Base-by-base conservation (phyloP, 2,113 vertebrate genomes). In the Clinocottus analis region DNA sequence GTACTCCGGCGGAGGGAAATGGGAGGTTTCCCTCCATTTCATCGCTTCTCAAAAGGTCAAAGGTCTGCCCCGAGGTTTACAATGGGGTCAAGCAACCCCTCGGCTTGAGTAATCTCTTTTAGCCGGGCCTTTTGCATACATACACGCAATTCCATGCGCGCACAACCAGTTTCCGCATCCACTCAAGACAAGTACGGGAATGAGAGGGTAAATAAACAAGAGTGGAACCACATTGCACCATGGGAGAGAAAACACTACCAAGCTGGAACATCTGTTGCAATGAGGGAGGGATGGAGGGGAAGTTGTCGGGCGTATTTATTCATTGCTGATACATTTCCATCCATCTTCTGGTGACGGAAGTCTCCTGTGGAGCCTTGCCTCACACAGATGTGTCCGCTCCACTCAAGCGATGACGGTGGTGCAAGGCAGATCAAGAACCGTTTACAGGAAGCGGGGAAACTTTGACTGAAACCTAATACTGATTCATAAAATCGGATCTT, bases 31-130 rank as follows among this genome's bases (percentile, higher is more conserved):
- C 85, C 84, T 75, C 62, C 85, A 85, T 92, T 93, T 91, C 88
- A 90, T 86, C 79, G n/a, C 80, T 83, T 86, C 87, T 90, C 75
- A 37, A 90, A 87, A 86, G 87, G 90, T 92, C 89, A 90, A 2
- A 82, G 93, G 90, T 91, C 62, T 5, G 19, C 75, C 93, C 74
- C 58, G 72, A 65, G 85, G 83, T 91, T 91, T 90, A 93, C 92
- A 92, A 92, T 83, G 85, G 86, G 92, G 90, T 91, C 90, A 89
- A 33, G n/a, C 69, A 84, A 79, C 80, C 87, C 70, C 73, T 25
- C 67, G 76, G 84, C 66, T 88, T 16, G 74, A 85, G 79, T 88
- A 89, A 91, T 89, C 84, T 86, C 81, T 79, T 86, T 82, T 37
- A 75, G 84, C 27, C 3, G n/a, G 41, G 21, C 62, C 69, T 17